Evolutionary conservation across 2,797 vertebrate species (phyloP), one percentile per base, ranked within the genome.

Genomic region (Enteromius paludinosus): DNA sequence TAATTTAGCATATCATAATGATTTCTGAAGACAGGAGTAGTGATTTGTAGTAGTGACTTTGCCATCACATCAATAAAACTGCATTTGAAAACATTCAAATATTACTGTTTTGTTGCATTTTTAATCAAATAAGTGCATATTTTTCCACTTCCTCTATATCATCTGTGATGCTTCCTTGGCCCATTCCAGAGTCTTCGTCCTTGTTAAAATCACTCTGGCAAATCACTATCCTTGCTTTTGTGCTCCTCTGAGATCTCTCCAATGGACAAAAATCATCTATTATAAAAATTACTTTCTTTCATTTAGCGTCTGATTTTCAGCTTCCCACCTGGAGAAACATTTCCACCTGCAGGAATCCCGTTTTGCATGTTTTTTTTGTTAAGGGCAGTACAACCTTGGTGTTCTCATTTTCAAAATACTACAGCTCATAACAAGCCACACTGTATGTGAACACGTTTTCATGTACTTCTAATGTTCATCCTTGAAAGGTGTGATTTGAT

Each of bases 401-500:
- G 7, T 84, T 69, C 64, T 33, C 59, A 49, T 85, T 79, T 25
- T 72, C 64, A 3, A n/a, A 49, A 72, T 85, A 69, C 56, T 59
- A 74, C 61, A 72, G 86, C 74, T 69, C 80, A 78, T 83, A 79
- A 65, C 45, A 82, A 70, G 82, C 64, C 54, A 38, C 23, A 61
- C 56, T 61, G 56, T 62, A 25, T 66, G 68, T 30, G 61, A 79
- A 81, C 77, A 87, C 45, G 72, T 85, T 79, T 84, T 64, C 56
- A 52, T 49, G 61, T 68, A 82, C 33, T 81, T 54, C 41, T 59
- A 45, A 45, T 82, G 82, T 59, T 74, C 12, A 78, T 83, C 74
- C 78, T 84, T 85, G 12, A 79, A 86, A 84, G 65, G 64, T 81
- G 52, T 69, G 62, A 78, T 82, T 82, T 52, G 56, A 75, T 85